Base-by-base conservation (phyloP, 2,888 invertebrate genomes). In the Smittia aterrima region DNA sequence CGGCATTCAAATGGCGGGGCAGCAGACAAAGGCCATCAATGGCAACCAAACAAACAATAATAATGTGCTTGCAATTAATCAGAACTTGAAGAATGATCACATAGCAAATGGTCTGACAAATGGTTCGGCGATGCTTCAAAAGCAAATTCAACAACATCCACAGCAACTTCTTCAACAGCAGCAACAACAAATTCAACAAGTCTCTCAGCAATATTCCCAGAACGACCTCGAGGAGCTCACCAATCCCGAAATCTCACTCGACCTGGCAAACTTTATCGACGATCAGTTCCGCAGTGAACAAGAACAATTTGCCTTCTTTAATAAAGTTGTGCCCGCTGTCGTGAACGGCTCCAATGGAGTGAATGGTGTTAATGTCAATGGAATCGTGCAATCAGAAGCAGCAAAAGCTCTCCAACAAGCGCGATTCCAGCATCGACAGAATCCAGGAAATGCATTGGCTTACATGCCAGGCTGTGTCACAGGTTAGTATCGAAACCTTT, bases 381-480 rank as follows among this genome's bases (percentile, higher is more conserved):
- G 27, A 66, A 74, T 76, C 81, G 77, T 80, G 84, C 79, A 78
- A 78, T 71, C 79, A 79, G 67, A 79, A 79, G 74, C 77, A 82
- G 80, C 77, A 84, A 82, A 80, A 83, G 81, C 79, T 79, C 82
- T 75, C 81, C 83, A 77, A 80, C 83, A 78, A 77, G 81, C 78
- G 77, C 81, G 78, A 20, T 78, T 78, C 62, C 76, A 76, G 13
- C 77, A 76, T 11, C 78, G 78, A 74, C 77, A 77, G 71, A 77
- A 80, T 66, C 79, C 79, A 75, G 78, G 79, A 3, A 83, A 83
- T 78, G 88, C 90, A 1, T 83, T 95, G 75, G 92, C 93, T 18
- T 95, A 95, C 79, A 94, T 95, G 93, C 95, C 95, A 0, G 95
- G 95, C 82, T 93, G 94, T 20, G 94, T 95, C 1, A 92, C 72